Conservation (phyloP, 2,113 vertebrate species). For the Stigmatopora nigra region DNA sequence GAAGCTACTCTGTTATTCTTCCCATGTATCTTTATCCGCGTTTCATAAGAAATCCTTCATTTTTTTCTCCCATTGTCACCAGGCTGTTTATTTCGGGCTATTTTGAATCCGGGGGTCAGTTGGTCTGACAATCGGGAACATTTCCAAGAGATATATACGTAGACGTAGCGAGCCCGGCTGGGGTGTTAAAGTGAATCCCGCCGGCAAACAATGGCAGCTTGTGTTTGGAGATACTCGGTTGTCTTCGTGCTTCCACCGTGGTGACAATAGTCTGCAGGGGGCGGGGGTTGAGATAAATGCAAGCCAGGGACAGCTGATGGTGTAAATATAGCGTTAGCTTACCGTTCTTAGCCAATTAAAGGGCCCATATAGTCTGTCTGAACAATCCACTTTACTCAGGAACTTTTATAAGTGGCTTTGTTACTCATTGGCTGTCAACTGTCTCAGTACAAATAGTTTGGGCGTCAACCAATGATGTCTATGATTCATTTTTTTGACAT, state of each 20-base stretch:
- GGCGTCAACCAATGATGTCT: no score
- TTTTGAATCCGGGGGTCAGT: conserved; percentile 51
- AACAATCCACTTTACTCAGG: no score
- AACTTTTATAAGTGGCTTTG: no score
- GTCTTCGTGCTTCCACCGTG: conserved; percentile 41
- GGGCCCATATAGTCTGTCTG: no score
- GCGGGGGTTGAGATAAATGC: conserved; percentile 38
- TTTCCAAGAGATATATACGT: conserved; percentile 47
- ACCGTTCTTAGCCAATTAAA: background rate
- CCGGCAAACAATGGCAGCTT: conserved; percentile 51
- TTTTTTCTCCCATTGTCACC: conserved; percentile 41
- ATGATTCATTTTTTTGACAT: no score
- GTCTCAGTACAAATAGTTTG: no score
- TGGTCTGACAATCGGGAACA: conserved; percentile 34
- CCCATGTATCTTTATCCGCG: conserved; percentile 20
- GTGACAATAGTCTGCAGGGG: conserved; percentile 22
- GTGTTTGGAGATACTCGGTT: conserved; percentile 37
- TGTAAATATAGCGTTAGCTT: background rate
- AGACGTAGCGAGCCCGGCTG: conserved; percentile 34
- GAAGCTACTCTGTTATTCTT: conserved; percentile 11
- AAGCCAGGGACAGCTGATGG: background rate
- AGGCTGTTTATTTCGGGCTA: conserved; percentile 42
- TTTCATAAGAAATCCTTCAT: conserved; percentile 21
- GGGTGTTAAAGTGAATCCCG: conserved; percentile 51
- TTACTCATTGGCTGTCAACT: no score